Percentiles rank a stretch among this genome's conserved stretches.
Evolutionary conservation across 1,140 invertebrate species (phyloP).

Genomic region (Bombus sibiricus): DNA sequence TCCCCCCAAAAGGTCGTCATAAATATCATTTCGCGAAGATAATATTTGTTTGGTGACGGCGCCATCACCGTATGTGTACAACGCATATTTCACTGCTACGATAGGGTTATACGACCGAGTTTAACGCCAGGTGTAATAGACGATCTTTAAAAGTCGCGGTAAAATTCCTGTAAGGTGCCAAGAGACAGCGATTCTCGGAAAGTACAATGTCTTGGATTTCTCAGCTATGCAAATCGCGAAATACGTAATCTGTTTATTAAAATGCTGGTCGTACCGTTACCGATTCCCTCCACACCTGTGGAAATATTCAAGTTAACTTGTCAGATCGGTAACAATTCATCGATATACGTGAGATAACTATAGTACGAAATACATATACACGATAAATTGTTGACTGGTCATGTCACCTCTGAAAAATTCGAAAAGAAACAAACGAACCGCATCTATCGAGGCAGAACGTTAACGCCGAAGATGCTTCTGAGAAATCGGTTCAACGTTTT

Average conservation of each 20-base stretch:
- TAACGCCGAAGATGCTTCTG: constrained; percentile 17
- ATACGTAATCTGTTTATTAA: constrained; percentile 20
- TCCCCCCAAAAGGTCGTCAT: constrained; percentile 13
- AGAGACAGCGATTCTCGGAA: constrained; percentile 22
- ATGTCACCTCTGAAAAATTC: not conserved
- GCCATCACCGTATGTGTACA: too few relatives aligned
- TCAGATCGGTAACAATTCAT: not conserved
- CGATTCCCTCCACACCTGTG: not conserved
- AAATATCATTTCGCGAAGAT: not conserved
- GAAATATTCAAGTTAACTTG: not conserved
- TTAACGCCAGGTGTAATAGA: not conserved
- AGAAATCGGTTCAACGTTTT: constrained; percentile 7
- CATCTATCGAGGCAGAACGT: not conserved
- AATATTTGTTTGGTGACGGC: not conserved
- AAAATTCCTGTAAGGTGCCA: not conserved
- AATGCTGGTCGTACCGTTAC: not conserved
- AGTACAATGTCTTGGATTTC: constrained; percentile 22
- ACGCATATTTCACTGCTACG: not conserved
- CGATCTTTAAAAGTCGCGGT: not conserved
- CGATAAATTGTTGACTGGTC: not conserved
- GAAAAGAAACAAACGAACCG: not conserved
- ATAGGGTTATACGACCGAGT: not conserved
- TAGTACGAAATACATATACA: not conserved
- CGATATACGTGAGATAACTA: not conserved
- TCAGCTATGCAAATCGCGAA: constrained; percentile 35